phyloP scores from a whole-genome alignment of 2,888 invertebrate genomes.

The Eutolmus rufibarbis region DNA sequence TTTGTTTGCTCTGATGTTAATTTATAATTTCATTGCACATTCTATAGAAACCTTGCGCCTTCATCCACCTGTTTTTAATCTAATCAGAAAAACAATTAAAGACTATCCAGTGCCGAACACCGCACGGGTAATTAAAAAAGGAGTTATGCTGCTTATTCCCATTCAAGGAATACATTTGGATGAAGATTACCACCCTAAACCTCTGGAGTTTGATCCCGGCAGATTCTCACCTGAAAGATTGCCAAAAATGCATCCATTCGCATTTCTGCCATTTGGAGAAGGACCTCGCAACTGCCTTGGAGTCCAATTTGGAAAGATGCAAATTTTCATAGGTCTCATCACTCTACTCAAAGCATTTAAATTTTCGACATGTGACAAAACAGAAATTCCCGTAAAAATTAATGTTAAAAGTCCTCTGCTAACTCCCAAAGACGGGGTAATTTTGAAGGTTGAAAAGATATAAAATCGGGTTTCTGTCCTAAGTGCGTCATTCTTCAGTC shows the following conservation, averaged over 20 bases:
- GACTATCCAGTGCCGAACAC: conserved; percentile 56
- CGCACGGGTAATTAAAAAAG: conserved; percentile 57
- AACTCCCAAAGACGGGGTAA: conserved; percentile 27
- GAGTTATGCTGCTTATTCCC: conserved; percentile 64
- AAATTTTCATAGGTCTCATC: conserved; percentile 24
- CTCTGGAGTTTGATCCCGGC: conserved; percentile 67
- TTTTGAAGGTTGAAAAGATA: conserved; percentile 45
- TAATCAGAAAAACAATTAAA: conserved; percentile 56
- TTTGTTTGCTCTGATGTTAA: background rate
- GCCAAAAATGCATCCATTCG: conserved; percentile 49
- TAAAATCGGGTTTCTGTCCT: background rate
- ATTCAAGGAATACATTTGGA: conserved; percentile 66
- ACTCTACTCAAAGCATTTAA: background rate
- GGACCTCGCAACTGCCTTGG: conserved; percentile 43
- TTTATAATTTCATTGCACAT: background rate
- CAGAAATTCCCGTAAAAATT: conserved; percentile 16
- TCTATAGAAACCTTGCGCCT: conserved; percentile 62
- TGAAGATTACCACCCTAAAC: conserved; percentile 66
- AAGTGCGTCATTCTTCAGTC: background rate
- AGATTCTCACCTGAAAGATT: conserved; percentile 57
- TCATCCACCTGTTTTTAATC: conserved; percentile 60
- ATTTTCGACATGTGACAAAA: background rate
- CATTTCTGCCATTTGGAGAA: conserved; percentile 59
- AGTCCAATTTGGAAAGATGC: conserved; percentile 40
- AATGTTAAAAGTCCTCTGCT: background rate